A percentile compares a stretch with the other conserved stretches of the same genome.
Conservation (phyloP, 2,888 invertebrate genomes). For the Cheilosia impressa region DNA sequence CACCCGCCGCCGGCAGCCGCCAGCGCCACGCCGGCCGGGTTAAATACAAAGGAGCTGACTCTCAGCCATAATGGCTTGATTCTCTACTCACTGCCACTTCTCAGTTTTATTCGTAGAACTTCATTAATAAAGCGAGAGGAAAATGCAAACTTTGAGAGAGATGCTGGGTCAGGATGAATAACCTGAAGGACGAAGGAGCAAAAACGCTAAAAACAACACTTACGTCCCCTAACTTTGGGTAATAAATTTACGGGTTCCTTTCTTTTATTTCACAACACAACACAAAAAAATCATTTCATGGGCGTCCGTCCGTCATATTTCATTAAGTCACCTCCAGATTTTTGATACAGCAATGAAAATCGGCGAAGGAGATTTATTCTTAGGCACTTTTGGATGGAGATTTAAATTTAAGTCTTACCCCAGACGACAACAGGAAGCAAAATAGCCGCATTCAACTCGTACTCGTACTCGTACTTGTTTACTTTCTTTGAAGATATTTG, state of each 20-base stretch:
- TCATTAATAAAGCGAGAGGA: slow-evolving; percentile 66
- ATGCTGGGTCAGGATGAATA: slow-evolving; percentile 37
- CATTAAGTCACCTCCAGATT: slow-evolving; percentile 37
- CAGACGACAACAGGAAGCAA: slow-evolving; percentile 41
- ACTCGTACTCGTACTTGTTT: slow-evolving; percentile 40
- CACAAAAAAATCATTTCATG: not conserved
- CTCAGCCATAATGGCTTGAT: slow-evolving; percentile 60
- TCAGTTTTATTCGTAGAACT: slow-evolving; percentile 61
- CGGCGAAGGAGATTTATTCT: not conserved
- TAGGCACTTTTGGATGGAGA: slow-evolving; percentile 9
- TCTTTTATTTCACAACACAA: slow-evolving; percentile 12
- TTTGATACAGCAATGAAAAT: not conserved
- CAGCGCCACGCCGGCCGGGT: slow-evolving; percentile 21
- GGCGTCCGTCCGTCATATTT: slow-evolving; percentile 52
- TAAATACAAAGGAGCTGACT: slow-evolving; percentile 33
- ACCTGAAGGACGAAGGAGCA: slow-evolving; percentile 2
- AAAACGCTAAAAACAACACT: slow-evolving; percentile 48
- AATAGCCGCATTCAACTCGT: not conserved
- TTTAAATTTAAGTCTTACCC: slow-evolving; percentile 26
- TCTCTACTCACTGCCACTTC: slow-evolving; percentile 38
- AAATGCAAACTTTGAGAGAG: slow-evolving; percentile 56
- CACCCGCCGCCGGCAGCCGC: slow-evolving; percentile 27
- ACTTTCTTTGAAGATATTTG: slow-evolving; percentile 22
- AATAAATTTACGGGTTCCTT: slow-evolving; percentile 63
- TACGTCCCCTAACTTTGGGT: slow-evolving; percentile 56